Evolutionary conservation across 2,113 vertebrate species (phyloP).

Genomic region (Galbula dea): DNA sequence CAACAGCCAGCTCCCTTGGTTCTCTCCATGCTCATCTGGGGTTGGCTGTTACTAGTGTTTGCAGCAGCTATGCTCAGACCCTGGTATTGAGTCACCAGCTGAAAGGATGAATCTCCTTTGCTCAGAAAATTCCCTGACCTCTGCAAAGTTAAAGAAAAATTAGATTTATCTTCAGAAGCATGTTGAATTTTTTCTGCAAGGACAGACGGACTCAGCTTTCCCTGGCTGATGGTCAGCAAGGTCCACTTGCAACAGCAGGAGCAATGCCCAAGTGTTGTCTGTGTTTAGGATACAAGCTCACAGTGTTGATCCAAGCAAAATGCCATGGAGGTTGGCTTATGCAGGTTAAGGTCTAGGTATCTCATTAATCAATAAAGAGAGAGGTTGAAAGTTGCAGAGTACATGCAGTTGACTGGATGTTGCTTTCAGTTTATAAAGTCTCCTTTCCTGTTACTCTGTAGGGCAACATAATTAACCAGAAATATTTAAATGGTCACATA

Average conservation of each 20-base stretch:
- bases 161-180: not conserved
- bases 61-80: not conserved
- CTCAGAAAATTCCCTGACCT: not conserved
- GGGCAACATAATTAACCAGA: not conserved
- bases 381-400: not conserved
- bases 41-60: not conserved
- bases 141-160: not conserved
- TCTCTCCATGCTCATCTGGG: not conserved
- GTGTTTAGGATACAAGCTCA: not conserved
- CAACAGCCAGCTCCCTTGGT: not conserved
- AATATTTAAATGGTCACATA: not conserved
- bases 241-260: not conserved
- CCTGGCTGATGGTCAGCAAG: not conserved
- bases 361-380: not conserved
- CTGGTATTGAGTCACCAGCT: not conserved
- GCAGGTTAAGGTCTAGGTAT: not conserved
- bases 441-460: not conserved
- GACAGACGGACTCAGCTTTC: not conserved
- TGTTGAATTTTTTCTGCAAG: not conserved
- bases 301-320: not conserved
- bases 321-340: not conserved
- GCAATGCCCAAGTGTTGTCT: not conserved
- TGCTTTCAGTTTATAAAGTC: not conserved
- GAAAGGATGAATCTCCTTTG: not conserved
- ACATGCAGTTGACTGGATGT: not conserved